Percentiles rank a stretch among this genome's conserved stretches.
Evolutionary conservation across 2,113 vertebrate genomes (phyloP).

Genomic region (Ameiurus melas): DNA sequence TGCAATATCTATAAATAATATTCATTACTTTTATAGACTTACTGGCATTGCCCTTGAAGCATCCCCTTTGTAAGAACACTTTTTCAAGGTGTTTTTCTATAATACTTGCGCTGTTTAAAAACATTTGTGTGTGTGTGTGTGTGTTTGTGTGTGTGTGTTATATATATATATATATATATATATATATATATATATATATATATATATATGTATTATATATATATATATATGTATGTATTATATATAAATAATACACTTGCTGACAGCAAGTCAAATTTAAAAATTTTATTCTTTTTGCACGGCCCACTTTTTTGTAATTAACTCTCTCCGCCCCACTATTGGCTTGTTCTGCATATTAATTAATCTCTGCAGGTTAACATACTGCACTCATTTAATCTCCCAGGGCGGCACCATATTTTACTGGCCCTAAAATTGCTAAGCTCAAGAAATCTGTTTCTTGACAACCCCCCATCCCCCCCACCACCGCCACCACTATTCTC

Average conservation of each 20-base stretch:
- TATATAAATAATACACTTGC: no score
- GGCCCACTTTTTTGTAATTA: constrained; percentile 56
- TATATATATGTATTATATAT: no score
- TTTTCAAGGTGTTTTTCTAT: not conserved
- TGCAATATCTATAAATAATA: no score
- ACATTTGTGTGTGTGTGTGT: no score
- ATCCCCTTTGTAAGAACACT: no score
- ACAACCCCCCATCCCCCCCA: not conserved
- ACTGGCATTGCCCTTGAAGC: not conserved
- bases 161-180: no score
- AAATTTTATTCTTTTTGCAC: not conserved
- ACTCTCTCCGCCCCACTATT: constrained; percentile 44
- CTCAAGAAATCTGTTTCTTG: constrained; percentile 59
- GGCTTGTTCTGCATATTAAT: constrained; percentile 60
- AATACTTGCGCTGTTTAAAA: no score
- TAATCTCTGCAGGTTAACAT: constrained; percentile 64
- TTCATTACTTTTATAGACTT: not conserved
- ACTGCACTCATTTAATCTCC: constrained; percentile 53
- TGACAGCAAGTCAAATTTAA: not conserved
- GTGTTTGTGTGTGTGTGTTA: no score
- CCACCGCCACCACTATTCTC: not conserved
- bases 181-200: no score
- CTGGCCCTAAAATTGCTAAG: constrained; percentile 61
- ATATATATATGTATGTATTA: no score
- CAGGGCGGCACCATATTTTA: constrained; percentile 59